Conservation (phyloP, 2,797 vertebrate genomes). For the Oceanodroma leucorhoa region DNA sequence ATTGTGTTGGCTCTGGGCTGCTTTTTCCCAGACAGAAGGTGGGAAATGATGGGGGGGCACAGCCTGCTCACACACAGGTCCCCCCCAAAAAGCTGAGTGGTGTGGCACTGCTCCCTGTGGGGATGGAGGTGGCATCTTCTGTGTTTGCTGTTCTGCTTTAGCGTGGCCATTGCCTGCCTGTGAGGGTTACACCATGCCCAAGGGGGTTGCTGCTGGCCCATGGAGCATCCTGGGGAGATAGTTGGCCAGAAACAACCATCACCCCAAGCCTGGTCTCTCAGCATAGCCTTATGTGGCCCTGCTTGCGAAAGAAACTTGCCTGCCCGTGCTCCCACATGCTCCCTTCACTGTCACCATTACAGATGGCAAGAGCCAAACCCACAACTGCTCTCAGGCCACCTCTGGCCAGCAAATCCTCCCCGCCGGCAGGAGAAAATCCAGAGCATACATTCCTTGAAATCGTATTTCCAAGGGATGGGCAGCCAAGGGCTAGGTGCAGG, state of each 20-base stretch:
- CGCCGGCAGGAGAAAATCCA: rapidly evolving
- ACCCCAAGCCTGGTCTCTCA: not conserved
- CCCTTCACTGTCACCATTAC: not conserved
- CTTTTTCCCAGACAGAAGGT: not conserved
- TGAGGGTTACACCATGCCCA: rapidly evolving
- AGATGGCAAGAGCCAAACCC: not conserved
- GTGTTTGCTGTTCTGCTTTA: not conserved
- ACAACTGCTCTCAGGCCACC: not conserved
- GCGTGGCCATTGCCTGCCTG: not conserved
- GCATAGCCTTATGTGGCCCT: rapidly evolving
- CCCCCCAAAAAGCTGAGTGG: not conserved
- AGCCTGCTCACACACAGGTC: not conserved
- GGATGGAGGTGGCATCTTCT: not conserved
- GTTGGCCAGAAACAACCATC: not conserved
- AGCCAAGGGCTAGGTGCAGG: not conserved
- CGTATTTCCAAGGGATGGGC: rapidly evolving
- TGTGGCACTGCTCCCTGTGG: not conserved
- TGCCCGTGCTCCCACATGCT: rapidly evolving
- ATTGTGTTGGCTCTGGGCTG: not conserved
- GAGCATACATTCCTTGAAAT: not conserved
- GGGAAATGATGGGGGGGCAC: not conserved
- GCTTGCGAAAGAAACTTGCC: not conserved
- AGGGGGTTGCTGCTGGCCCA: not conserved
- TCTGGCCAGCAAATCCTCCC: not conserved
- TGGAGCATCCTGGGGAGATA: not conserved